Evolutionary conservation across 30 jellyfish, hydroid and myxozoan species (phyloP).

Genomic region (Aurelia aurita complex sp. Pacific): DNA sequence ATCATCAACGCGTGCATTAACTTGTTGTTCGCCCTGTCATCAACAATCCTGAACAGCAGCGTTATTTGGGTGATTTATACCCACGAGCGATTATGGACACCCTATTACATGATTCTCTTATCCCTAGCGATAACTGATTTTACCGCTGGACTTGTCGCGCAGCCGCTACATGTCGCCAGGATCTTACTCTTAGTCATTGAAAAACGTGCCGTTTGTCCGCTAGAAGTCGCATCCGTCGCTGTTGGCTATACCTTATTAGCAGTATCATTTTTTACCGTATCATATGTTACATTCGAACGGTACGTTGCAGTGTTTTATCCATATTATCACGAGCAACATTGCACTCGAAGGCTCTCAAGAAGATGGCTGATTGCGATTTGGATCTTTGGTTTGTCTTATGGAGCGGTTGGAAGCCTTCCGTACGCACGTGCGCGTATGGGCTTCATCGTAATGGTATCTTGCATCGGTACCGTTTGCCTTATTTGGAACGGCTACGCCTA

Average conservation of each 20-base stretch:
- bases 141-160: constrained; percentile 73
- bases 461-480: constrained; percentile 48
- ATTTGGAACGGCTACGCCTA: constrained; percentile 67
- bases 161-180: constrained; percentile 60
- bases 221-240: constrained; percentile 49
- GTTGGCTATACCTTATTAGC: constrained; percentile 65
- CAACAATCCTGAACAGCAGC: constrained; percentile 49
- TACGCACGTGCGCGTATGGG: constrained; percentile 7
- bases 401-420: constrained; percentile 59
- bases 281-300: constrained; percentile 64
- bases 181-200: constrained; percentile 20
- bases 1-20: constrained; percentile 25
- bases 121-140: constrained; percentile 59
- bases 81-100: constrained; percentile 54
- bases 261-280: constrained; percentile 59
- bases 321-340: constrained; percentile 43
- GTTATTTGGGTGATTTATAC: constrained; percentile 71
- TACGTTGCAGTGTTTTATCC: constrained; percentile 66
- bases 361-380: constrained; percentile 42
- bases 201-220: constrained; percentile 32
- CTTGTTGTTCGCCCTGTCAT: constrained; percentile 28
- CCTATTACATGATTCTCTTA: constrained; percentile 49
- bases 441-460: constrained; percentile 43
- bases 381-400: constrained; percentile 37
- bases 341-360: constrained; percentile 38